These are phyloP conservation scores for Lacerta viridis DNA, from an alignment of 2,797 vertebrate species.

Conservation along the genomic window DNA sequence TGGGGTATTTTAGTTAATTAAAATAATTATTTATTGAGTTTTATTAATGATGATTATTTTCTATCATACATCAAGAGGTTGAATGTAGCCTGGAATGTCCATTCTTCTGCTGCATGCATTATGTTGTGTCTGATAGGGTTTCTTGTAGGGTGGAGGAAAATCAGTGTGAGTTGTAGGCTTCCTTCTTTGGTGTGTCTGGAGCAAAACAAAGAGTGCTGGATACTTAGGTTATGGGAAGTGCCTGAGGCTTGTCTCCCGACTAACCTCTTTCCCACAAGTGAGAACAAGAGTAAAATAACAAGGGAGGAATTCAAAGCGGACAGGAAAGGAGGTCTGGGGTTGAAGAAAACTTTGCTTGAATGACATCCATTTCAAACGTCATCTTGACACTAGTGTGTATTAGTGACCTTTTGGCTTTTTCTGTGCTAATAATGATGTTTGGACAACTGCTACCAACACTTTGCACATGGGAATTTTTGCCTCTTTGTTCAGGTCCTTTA, in stretches of 20 bases:
- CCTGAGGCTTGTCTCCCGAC: neutral
- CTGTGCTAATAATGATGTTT: neutral
- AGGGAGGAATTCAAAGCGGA: neutral
- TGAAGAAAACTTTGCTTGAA: neutral
- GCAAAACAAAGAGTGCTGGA: neutral
- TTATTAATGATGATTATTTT: neutral
- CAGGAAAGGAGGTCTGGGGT: neutral
- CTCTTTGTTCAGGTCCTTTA: neutral
- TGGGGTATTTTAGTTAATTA: neutral
- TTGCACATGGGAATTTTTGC: neutral
- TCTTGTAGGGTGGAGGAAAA: neutral
- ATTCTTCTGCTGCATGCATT: neutral
- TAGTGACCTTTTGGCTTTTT: neutral
- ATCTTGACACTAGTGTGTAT: neutral
- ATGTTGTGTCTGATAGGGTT: neutral
- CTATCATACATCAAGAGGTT: neutral
- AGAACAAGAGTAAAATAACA: neutral
- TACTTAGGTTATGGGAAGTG: neutral
- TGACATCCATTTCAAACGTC: neutral
- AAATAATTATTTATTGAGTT: neutral
- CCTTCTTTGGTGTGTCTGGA: neutral
- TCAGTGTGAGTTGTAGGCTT: neutral
- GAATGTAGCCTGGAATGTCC: neutral
- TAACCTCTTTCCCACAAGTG: conserved; percentile 11
- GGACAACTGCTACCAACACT: neutral